Evolutionary conservation across 2,113 vertebrate species (phyloP), one percentile per base, ranked within the genome.

Genomic region (Archocentrus centrarchus): DNA sequence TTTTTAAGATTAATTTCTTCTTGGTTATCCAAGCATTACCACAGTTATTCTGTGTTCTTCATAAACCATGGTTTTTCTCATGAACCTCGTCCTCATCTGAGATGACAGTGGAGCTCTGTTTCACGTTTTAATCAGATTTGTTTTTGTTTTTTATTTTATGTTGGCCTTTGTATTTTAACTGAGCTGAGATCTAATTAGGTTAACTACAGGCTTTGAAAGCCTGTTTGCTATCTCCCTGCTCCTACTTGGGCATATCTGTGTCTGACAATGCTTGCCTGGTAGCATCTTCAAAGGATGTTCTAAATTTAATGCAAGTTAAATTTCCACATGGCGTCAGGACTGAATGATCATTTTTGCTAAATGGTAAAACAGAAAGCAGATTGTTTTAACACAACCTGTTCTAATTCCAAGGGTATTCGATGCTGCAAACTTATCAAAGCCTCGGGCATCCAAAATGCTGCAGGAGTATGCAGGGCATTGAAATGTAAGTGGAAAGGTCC

Each of bases 101-200:
- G 24, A 8, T 68, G 57, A 80, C 76, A 86, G 61, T 20, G 17
- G 41, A 44, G 27, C 11, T 70, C 66, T 77, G 44, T 76, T 81
- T 59, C 70, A 6, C 39, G 6, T 18, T 82, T 81, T 59, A 37
- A 37, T 88, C 32, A 0, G 20, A 55, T 79, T 50, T 68, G 22
- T 30, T 11, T 37, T 11, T 47, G 4, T 1, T 75, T 57, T 66
- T 20, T 10, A 3, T 37, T 8, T 47, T 6, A 1, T 17, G 11
- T 2, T 1, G 70, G 11, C 61, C 68, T 59, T 78, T 80, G 47
- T 32, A 39, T 82, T 59, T 10, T 59, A 84, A 82, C 61, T 64
- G 53, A 77, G 32, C 61, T 73, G 53, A 77, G 32, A 30, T 53
- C 41, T 78, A 85, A 85, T 84, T 14, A 77, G 24, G 68, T 79